Percentiles rank a stretch among this genome's conserved stretches.
Conservation (phyloP, 2,888 invertebrate species). For the Alentia gelatinosa region DNA sequence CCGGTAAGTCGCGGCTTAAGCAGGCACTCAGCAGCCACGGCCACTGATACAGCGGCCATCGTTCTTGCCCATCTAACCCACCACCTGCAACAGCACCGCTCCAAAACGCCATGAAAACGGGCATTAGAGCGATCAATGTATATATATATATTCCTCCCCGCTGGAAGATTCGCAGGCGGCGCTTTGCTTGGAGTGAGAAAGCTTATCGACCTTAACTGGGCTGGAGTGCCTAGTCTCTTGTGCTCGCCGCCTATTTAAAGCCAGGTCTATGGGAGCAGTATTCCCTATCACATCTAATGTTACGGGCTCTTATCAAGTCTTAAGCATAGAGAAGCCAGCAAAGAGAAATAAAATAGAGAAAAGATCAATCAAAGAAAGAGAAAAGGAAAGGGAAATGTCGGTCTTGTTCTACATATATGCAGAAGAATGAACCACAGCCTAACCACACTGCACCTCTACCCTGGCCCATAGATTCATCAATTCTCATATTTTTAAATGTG, state of each 20-base stretch:
- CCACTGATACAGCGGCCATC: background rate
- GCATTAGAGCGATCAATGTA: slow-evolving; percentile 41
- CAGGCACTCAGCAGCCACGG: background rate
- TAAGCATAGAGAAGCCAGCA: background rate
- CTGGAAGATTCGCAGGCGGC: background rate
- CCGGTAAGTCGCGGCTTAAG: background rate
- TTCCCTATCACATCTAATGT: background rate
- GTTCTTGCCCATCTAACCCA: slow-evolving; percentile 11
- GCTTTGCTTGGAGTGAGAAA: background rate
- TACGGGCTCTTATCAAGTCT: slow-evolving; percentile 4
- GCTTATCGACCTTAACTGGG: background rate
- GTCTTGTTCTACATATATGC: too few species aligned
- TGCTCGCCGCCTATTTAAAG: background rate
- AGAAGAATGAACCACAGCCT: too few species aligned
- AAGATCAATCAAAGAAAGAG: too few species aligned
- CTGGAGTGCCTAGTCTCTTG: too few species aligned
- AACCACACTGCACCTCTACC: too few species aligned
- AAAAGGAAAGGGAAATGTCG: too few species aligned
- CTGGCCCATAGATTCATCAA: too few species aligned
- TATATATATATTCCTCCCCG: background rate
- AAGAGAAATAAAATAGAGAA: background rate
- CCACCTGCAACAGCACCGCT: slow-evolving; percentile 28
- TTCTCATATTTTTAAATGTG: too few species aligned
- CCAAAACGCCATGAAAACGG: slow-evolving; percentile 17
- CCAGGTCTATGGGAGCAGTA: background rate